Evolutionary conservation across 2,888 invertebrate genomes (phyloP), one percentile per base, ranked within the genome.

Genomic region (Brassicogethes aeneus): DNA sequence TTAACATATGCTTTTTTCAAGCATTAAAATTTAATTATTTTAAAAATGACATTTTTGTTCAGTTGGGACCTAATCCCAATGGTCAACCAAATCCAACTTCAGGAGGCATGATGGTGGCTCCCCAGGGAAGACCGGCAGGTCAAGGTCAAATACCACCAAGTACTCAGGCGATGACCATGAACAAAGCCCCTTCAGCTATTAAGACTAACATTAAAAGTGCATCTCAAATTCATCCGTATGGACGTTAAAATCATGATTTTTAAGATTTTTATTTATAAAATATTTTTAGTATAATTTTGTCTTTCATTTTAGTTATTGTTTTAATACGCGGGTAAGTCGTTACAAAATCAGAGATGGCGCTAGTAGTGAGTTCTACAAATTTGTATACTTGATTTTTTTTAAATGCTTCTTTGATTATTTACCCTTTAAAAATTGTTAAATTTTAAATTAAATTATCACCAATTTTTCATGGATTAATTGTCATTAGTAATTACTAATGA

Each of bases 201-300:
- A 93, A 93, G 64, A 92, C 92, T 0, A 92, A 92, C 62, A 92
- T 93, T 47, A 92, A 92, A 68, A 84, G 91, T 41, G 92, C 90
- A 2, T 80, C 84, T 47, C 86, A 88, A 69, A 86, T 90, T 50
- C 90, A 92, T 71, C 89, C 90, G 1, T 92, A 91, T 61, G 80
- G 80, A 57, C 74, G 84, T 65, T 79, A 70, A 68, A 10, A 14
- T 33, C n/a, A n/a, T n/a, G n/a, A n/a, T n/a, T n/a, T n/a, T n/a
- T n/a, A n/a, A n/a, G n/a, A n/a, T n/a, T n/a, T n/a, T n/a, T n/a
- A n/a, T n/a, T n/a, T n/a, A n/a, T n/a, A n/a, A n/a, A n/a, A n/a
- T 33, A 33, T 7, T 33, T 12, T 33, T 12, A 33, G 7, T 33
- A n/a, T n/a, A 8, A 8, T 7, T 29, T 7, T 29, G 29, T 8